These are phyloP conservation scores for Platycheirus rosarum DNA, from an alignment of 2,888 invertebrate species.

Conservation along the genomic window DNA sequence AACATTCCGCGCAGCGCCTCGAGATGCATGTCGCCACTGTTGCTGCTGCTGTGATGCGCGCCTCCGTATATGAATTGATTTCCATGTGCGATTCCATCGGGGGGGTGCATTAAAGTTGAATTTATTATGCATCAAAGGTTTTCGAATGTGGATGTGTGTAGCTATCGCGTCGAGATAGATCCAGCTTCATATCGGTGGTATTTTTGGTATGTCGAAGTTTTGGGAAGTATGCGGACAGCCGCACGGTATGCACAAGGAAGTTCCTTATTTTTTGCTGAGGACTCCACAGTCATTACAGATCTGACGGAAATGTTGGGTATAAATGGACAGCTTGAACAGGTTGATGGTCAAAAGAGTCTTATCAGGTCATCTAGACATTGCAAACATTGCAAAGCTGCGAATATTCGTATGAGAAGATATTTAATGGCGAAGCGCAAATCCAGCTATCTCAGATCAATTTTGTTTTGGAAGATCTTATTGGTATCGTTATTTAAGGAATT, in stretches of 20 bases:
- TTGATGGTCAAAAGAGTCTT: slow-evolving; percentile 10
- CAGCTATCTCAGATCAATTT: too few relatives aligned
- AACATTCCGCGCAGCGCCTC: slow-evolving; percentile 59
- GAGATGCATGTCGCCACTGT: slow-evolving; percentile 67
- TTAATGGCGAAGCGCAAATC: too few relatives aligned
- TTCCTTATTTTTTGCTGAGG: neutral
- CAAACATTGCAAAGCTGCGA: too few relatives aligned
- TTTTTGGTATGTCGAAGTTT: slow-evolving; percentile 40
- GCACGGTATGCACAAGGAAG: slow-evolving; percentile 48
- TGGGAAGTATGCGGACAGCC: slow-evolving; percentile 38
- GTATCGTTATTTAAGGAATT: too few relatives aligned
- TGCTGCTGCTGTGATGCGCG: slow-evolving; percentile 52
- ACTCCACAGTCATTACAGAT: slow-evolving; percentile 31
- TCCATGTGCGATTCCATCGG: slow-evolving; percentile 64
- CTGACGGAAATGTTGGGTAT: slow-evolving; percentile 28
- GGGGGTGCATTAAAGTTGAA: slow-evolving; percentile 60
- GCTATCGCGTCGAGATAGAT: neutral
- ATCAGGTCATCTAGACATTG: slow-evolving; percentile 50
- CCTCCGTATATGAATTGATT: slow-evolving; percentile 62
- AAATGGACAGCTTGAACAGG: slow-evolving; percentile 22
- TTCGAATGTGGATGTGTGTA: slow-evolving; percentile 16
- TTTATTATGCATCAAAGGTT: slow-evolving; percentile 65
- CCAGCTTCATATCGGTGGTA: slow-evolving; percentile 21
- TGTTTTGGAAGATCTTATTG: too few relatives aligned
- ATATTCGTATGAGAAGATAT: too few relatives aligned